A percentile compares a stretch with the other conserved stretches of the same genome.
phyloP scores from a whole-genome alignment of 2,888 invertebrate genomes.

The Asteroscopus sphinx region DNA sequence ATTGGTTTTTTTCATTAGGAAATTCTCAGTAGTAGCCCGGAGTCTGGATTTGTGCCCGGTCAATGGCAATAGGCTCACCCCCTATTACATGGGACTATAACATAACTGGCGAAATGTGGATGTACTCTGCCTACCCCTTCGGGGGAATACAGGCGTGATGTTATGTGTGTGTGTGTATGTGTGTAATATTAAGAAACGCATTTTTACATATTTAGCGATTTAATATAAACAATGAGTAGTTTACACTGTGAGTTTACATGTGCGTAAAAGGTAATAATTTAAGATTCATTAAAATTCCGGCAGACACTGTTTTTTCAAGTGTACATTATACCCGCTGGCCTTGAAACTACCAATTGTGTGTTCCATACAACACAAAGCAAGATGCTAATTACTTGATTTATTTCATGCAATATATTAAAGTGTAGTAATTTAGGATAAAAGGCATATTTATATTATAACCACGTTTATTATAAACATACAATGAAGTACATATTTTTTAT shows the following conservation, averaged over 20 bases:
- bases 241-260: slow-evolving; percentile 18
- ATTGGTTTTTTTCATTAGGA: too few species aligned
- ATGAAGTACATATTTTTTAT: slow-evolving; percentile 36
- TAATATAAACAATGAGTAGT: slow-evolving; percentile 19
- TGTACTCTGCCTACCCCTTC: too few species aligned
- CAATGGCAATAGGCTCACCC: too few species aligned
- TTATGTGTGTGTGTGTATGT: too few species aligned
- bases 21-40: too few species aligned
- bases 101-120: too few species aligned
- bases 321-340: slow-evolving; percentile 56
- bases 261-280: slow-evolving; percentile 47
- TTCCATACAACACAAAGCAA: slow-evolving; percentile 48
- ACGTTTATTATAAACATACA: slow-evolving; percentile 37
- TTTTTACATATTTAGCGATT: slow-evolving; percentile 26
- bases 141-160: too few species aligned
- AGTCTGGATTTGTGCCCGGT: too few species aligned
- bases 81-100: too few species aligned
- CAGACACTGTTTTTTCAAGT: slow-evolving; percentile 62
- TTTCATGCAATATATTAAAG: slow-evolving; percentile 39
- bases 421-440: slow-evolving; percentile 45
- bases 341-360: slow-evolving; percentile 57
- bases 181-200: too few species aligned
- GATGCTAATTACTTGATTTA: slow-evolving; percentile 54
- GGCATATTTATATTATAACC: slow-evolving; percentile 43
- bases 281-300: slow-evolving; percentile 58